Evolutionary conservation across 2,797 vertebrate species (phyloP).

Genomic region (Anguilla marmorata): DNA sequence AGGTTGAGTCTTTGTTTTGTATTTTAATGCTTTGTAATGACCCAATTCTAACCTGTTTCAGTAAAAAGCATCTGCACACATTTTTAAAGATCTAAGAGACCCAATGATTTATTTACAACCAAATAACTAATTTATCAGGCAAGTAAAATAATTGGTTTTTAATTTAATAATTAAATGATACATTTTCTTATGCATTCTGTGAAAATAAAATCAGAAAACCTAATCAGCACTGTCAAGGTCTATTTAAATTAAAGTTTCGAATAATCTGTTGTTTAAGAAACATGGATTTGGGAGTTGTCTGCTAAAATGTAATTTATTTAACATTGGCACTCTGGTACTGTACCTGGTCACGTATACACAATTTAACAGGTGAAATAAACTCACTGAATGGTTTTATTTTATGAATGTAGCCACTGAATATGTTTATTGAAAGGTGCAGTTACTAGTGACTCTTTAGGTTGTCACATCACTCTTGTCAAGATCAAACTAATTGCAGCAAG

Average conservation of each 20-base stretch:
- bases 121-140: slow-evolving; percentile 45
- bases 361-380: not conserved
- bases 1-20: slow-evolving; percentile 13
- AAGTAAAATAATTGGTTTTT: slow-evolving; percentile 38
- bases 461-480: not conserved
- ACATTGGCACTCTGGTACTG: not conserved
- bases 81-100: slow-evolving; percentile 29
- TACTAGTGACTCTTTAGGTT: not conserved
- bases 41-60: not conserved
- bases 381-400: not conserved
- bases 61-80: not conserved
- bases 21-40: not conserved
- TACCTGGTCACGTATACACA: not conserved
- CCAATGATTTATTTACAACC: slow-evolving; percentile 63
- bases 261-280: not conserved
- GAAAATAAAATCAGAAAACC: not conserved
- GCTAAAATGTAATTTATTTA: not conserved
- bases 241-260: not conserved
- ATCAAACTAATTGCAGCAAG: not conserved
- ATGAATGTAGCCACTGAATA: not conserved
- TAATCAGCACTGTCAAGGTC: not conserved
- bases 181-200: not conserved
- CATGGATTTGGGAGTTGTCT: not conserved
- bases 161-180: not conserved
- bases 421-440: not conserved